Base-by-base conservation (phyloP, 2,888 invertebrate species). In the Polyommatus iphigenia region DNA sequence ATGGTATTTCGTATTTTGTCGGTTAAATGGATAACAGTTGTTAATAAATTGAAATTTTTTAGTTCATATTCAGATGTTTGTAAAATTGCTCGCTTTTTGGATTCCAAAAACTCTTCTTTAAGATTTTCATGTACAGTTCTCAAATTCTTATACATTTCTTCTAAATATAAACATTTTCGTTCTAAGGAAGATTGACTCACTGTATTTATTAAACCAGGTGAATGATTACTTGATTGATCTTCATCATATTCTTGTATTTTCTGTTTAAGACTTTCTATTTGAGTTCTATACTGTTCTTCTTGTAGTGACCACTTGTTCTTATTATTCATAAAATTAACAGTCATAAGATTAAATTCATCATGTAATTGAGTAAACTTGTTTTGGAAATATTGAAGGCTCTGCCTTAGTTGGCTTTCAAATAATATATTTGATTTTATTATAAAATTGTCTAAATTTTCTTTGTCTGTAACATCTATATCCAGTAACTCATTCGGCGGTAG, bases 101-200 rank as follows among this genome's bases (percentile, higher is more conserved):
- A 87, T 85, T 93, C 89, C 82, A 93, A 83, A 82, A 93, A 87
- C 87, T 95, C 92, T 85, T 93, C 93, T 83, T 92, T 94, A 50
- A 94, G 88, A 81, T 95, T 94, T 79, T 95, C 90, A 83, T 95
- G 94, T 62, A 91, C 85, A 3, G 95, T 91, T 87, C 94, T 91
- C 59, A 91, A 88, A 79, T 89, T 86, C 85, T 88, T 93, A 78
- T 93, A 93, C 1, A 88, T 87, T 72, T 93, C 91, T 84, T 93
- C 91, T 81, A 94, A 85, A 84, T 90, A 94, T 29, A 82, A 83
- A 82, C 93, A 89, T 85, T 95, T 94, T 82, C 91, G 90, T 86
- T 92, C 88, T 78, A 93, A 84, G 73, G 81, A 76, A 83, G 54
- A 79, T 80, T 8, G 83, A 46, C 85, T 87, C 0, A 86, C 87